These are phyloP conservation scores for Hyperopisus bebe DNA, from an alignment of 2,113 vertebrate genomes.

Conservation along the genomic window DNA sequence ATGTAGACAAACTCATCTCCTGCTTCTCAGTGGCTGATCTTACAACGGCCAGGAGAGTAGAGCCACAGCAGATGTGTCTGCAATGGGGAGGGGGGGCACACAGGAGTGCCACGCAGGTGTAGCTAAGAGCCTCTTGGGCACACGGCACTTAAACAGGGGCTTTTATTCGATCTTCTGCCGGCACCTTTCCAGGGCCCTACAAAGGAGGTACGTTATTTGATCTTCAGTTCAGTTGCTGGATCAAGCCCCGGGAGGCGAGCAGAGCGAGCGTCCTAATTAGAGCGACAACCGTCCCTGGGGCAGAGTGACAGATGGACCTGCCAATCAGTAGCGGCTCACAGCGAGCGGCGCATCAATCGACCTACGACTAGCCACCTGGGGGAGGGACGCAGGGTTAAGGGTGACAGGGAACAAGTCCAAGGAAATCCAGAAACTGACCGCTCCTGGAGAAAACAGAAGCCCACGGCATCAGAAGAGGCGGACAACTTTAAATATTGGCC, in stretches of 20 bases:
- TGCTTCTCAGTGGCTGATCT: slow-evolving; percentile 37
- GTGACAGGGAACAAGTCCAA: slow-evolving; percentile 27
- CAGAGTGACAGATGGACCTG: slow-evolving; percentile 65
- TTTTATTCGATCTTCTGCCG: slow-evolving; percentile 46
- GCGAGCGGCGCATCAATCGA: slow-evolving; percentile 43
- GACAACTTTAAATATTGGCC: slow-evolving; percentile 40
- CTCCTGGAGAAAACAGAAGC: slow-evolving; percentile 32
- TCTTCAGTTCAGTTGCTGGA: slow-evolving; percentile 51
- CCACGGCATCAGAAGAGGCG: slow-evolving; percentile 38
- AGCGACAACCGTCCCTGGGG: slow-evolving; percentile 54
- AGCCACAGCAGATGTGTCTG: background rate
- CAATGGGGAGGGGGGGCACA: slow-evolving; percentile 10
- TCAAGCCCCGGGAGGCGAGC: slow-evolving; percentile 55
- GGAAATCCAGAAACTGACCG: slow-evolving; percentile 30
- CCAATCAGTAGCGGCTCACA: slow-evolving; percentile 51
- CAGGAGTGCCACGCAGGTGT: slow-evolving; percentile 53
- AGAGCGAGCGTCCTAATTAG: slow-evolving; percentile 63
- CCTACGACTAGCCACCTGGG: slow-evolving; percentile 56
- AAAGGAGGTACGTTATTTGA: slow-evolving; percentile 58
- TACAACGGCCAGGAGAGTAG: background rate
- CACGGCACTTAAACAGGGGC: slow-evolving; percentile 51
- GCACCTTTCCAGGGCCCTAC: slow-evolving; percentile 54
- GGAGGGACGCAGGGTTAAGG: slow-evolving; percentile 42
- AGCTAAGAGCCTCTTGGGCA: slow-evolving; percentile 43
- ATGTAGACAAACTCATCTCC: slow-evolving; percentile 5